A percentile compares a stretch with the other conserved stretches of the same genome.
Evolutionary conservation across 2,888 invertebrate species (phyloP).

Genomic region (Alitta virens): DNA sequence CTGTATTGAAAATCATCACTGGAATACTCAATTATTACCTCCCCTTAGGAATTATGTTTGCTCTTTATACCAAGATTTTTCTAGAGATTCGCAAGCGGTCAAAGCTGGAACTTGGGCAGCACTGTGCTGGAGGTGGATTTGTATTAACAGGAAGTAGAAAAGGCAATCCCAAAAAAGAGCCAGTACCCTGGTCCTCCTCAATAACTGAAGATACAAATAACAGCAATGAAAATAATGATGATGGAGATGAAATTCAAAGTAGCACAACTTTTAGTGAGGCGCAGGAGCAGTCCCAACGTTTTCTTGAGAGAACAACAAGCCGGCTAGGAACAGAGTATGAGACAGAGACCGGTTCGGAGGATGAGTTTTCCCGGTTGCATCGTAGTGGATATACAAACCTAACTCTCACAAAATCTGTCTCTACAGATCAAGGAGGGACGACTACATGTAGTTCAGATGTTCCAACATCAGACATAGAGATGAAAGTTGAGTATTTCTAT

Average conservation of each 20-base stretch:
- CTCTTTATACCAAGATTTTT: slow-evolving; percentile 59
- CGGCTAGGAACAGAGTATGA: slow-evolving; percentile 26
- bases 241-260: not conserved
- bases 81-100: slow-evolving; percentile 59
- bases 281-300: slow-evolving; percentile 1
- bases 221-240: slow-evolving; percentile 7
- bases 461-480: slow-evolving; percentile 14
- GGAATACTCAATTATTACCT: slow-evolving; percentile 61
- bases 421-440: not conserved
- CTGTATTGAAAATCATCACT: slow-evolving; percentile 58
- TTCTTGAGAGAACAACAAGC: not conserved
- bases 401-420: slow-evolving; percentile 2
- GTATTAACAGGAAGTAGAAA: not conserved
- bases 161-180: not conserved
- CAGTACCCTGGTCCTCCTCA: slow-evolving; percentile 4
- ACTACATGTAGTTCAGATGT: slow-evolving; percentile 5
- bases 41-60: slow-evolving; percentile 60
- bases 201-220: slow-evolving; percentile 31
- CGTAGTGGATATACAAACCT: slow-evolving; percentile 9
- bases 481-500: slow-evolving; percentile 47
- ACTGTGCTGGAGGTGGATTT: slow-evolving; percentile 31
- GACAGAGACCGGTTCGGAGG: slow-evolving; percentile 30
- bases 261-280: not conserved
- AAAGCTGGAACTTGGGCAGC: slow-evolving; percentile 51
- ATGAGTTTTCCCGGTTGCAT: slow-evolving; percentile 23